Evolutionary conservation across 2,113 vertebrate species (phyloP).

Genomic region (Noctilio leporinus): DNA sequence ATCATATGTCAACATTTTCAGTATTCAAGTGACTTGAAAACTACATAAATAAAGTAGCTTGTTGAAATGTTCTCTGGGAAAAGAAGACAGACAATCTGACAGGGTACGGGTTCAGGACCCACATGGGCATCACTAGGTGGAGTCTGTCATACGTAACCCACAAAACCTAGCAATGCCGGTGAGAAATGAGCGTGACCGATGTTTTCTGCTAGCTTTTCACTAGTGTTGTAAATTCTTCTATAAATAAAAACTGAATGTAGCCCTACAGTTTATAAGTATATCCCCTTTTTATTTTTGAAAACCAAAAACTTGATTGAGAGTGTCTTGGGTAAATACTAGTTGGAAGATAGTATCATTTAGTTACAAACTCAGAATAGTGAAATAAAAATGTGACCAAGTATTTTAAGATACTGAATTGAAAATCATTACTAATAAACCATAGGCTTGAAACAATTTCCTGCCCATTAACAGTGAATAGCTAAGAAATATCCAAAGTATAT

Average conservation of each 20-base stretch:
- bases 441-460: neutral
- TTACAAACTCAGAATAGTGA: neutral
- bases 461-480: neutral
- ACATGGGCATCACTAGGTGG: neutral
- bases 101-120: neutral
- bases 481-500: neutral
- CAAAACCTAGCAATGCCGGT: neutral
- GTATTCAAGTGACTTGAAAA: slow-evolving; percentile 7
- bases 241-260: slow-evolving; percentile 67
- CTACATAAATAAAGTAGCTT: neutral
- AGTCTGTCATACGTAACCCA: neutral
- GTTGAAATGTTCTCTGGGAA: neutral
- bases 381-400: neutral
- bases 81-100: neutral
- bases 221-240: slow-evolving; percentile 66
- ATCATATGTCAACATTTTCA: neutral
- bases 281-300: slow-evolving; percentile 61
- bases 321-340: slow-evolving; percentile 6
- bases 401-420: neutral
- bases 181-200: neutral
- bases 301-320: neutral
- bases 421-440: slow-evolving; percentile 18
- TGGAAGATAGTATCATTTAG: slow-evolving; percentile 23
- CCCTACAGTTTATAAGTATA: slow-evolving; percentile 42
- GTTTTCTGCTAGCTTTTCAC: slow-evolving; percentile 51